A percentile compares a stretch with the other conserved stretches of the same genome.
phyloP scores from a whole-genome alignment of 1,140 invertebrate species.

The Lasaia peninsularis region DNA sequence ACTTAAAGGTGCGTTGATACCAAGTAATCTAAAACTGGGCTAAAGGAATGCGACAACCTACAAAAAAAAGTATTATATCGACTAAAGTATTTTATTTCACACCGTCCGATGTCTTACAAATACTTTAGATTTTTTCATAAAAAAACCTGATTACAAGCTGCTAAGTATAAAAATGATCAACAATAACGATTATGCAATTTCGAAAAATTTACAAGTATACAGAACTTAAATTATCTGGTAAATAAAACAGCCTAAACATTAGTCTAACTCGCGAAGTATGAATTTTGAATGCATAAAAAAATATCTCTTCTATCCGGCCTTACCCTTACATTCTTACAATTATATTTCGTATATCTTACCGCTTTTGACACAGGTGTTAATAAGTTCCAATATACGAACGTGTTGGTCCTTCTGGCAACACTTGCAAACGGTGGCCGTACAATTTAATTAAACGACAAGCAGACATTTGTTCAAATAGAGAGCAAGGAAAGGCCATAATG shows the following conservation, averaged over 20 bases:
- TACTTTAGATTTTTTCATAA: constrained; percentile 58
- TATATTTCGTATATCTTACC: constrained; percentile 67
- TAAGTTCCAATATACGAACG: constrained; percentile 54
- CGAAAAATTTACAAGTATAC: constrained; percentile 46
- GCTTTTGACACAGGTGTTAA: constrained; percentile 69
- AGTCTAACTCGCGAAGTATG: constrained; percentile 57
- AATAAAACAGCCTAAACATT: constrained; percentile 43
- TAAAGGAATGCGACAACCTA: constrained; percentile 18
- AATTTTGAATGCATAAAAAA: constrained; percentile 76
- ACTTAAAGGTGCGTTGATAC: background rate
- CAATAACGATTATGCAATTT: constrained; percentile 72
- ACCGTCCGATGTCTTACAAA: constrained; percentile 62
- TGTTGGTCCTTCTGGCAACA: constrained; percentile 48
- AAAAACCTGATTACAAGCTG: constrained; percentile 71
- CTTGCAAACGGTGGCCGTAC: constrained; percentile 30
- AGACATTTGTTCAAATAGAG: constrained; percentile 57
- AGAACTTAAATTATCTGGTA: constrained; percentile 30
- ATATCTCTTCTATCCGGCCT: constrained; percentile 74
- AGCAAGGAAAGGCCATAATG: constrained; percentile 49
- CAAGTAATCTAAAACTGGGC: background rate
- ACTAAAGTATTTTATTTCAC: constrained; percentile 73
- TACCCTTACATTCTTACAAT: constrained; percentile 74
- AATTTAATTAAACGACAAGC: constrained; percentile 1
- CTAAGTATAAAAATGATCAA: constrained; percentile 70
- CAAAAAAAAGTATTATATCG: constrained; percentile 51